These are phyloP conservation scores for Garrulus glandarius DNA, from an alignment of 2,797 vertebrate species.

Conservation along the genomic window DNA sequence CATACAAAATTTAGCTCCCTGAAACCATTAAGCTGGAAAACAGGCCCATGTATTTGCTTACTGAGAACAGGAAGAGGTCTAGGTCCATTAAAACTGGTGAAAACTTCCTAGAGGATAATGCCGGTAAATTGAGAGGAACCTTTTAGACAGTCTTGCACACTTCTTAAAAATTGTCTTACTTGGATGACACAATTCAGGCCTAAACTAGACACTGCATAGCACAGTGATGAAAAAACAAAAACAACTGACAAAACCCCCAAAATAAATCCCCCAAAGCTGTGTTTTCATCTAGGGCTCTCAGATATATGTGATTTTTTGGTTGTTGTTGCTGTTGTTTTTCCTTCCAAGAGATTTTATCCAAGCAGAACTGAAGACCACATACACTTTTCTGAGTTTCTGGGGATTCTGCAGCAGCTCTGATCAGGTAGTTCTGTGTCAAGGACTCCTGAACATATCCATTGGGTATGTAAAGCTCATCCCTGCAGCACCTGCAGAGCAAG, in stretches of 20 bases:
- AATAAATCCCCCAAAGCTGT: neutral
- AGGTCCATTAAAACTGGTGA: neutral
- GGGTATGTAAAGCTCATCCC: neutral
- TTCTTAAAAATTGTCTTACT: neutral
- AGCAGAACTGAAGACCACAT: neutral
- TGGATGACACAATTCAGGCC: neutral
- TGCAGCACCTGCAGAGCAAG: neutral
- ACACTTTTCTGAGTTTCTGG: neutral
- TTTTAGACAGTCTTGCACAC: neutral
- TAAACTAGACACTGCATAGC: neutral
- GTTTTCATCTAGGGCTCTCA: neutral
- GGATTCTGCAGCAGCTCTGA: neutral
- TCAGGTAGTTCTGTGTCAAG: neutral
- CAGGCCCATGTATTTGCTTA: neutral
- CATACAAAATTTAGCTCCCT: neutral
- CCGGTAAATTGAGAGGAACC: neutral
- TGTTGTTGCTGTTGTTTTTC: neutral
- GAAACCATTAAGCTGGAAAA: neutral
- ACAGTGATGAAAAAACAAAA: neutral
- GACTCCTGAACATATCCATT: neutral
- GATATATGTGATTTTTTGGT: too few relatives aligned
- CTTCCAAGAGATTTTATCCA: neutral
- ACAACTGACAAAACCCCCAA: accelerated
- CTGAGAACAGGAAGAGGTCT: neutral
- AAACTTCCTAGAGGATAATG: neutral